phyloP scores from a whole-genome alignment of 1,140 invertebrate genomes.

The Drosophila tristis region DNA sequence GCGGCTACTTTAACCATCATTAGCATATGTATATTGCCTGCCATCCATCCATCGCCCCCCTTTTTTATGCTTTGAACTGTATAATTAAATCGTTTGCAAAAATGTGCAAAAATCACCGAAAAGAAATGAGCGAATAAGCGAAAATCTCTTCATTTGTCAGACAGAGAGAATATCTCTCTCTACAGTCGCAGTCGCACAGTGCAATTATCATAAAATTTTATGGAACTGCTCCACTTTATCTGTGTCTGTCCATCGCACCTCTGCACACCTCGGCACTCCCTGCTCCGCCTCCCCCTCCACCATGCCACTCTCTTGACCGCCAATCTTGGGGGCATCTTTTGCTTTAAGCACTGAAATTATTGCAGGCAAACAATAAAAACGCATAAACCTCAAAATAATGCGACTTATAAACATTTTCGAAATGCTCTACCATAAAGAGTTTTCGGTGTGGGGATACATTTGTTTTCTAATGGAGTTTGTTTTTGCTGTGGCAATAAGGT shows the following conservation, averaged over 20 bases:
- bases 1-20: slow-evolving; percentile 44
- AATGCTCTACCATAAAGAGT: slow-evolving; percentile 2
- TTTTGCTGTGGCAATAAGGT: background rate
- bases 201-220: slow-evolving; percentile 81
- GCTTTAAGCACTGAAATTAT: slow-evolving; percentile 78
- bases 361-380: slow-evolving; percentile 76
- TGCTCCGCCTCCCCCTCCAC: background rate
- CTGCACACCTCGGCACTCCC: slow-evolving; percentile 8
- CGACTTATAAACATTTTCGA: slow-evolving; percentile 54
- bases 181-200: slow-evolving; percentile 12
- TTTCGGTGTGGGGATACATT: background rate
- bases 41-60: background rate
- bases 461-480: background rate
- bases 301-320: slow-evolving; percentile 20
- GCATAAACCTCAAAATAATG: slow-evolving; percentile 75
- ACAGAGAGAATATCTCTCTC: background rate
- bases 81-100: slow-evolving; percentile 61
- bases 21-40: slow-evolving; percentile 15
- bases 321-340: slow-evolving; percentile 21
- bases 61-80: slow-evolving; percentile 31
- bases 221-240: slow-evolving; percentile 78
- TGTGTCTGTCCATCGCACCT: slow-evolving; percentile 43
- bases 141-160: slow-evolving; percentile 78
- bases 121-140: slow-evolving; percentile 12
- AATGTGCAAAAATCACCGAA: slow-evolving; percentile 21